Conservation (phyloP, 2,797 vertebrate species). For the Danionella dracula region DNA sequence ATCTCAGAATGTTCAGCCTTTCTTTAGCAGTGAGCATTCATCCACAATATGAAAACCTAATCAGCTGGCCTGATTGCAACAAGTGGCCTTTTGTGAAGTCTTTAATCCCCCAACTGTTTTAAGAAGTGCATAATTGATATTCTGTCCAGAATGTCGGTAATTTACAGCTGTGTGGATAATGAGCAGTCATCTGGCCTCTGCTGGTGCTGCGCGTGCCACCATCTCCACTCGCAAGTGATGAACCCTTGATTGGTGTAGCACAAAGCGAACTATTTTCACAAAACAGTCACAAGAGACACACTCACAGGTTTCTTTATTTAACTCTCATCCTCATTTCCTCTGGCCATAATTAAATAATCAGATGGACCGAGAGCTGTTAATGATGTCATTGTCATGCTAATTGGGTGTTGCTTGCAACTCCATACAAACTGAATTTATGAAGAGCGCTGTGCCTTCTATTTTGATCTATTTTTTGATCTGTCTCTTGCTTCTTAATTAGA, state of each 20-base stretch:
- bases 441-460: slow-evolving; percentile 22
- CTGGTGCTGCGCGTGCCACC: slow-evolving; percentile 59
- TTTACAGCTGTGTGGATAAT: slow-evolving; percentile 79
- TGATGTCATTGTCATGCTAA: slow-evolving; percentile 85
- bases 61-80: slow-evolving; percentile 66
- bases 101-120: slow-evolving; percentile 74
- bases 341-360: slow-evolving; percentile 88
- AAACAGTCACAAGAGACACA: slow-evolving; percentile 64
- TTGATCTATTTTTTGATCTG: slow-evolving; percentile 1
- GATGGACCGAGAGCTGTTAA: slow-evolving; percentile 78
- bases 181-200: slow-evolving; percentile 79
- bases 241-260: slow-evolving; percentile 81
- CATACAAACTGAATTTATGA: slow-evolving; percentile 31
- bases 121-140: slow-evolving; percentile 83
- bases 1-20: slow-evolving; percentile 42
- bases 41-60: slow-evolving; percentile 66
- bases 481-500: neutral
- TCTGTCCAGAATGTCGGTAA: slow-evolving; percentile 74
- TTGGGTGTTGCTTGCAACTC: slow-evolving; percentile 57
- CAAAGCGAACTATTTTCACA: slow-evolving; percentile 74
- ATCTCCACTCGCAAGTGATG: slow-evolving; percentile 80
- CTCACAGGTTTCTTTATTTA: slow-evolving; percentile 74
- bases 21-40: slow-evolving; percentile 52
- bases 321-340: slow-evolving; percentile 72
- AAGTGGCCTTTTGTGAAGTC: slow-evolving; percentile 69